A percentile compares a stretch with the other conserved stretches of the same genome.
phyloP scores from a whole-genome alignment of 2,888 invertebrate genomes.

The Sthenelais limicola region DNA sequence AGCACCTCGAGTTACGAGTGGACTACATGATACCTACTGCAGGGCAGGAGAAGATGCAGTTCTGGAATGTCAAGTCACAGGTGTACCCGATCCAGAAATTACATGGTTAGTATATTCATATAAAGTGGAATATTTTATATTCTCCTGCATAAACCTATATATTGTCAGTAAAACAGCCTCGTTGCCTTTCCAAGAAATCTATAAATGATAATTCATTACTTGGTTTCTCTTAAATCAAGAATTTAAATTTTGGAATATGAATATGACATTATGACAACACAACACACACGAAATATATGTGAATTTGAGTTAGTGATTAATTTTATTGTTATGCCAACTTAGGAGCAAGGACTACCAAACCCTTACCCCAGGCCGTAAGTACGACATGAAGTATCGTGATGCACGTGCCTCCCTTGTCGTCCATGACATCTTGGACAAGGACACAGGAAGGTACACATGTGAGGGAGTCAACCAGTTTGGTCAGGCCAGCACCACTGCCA shows the following conservation, averaged over 20 bases:
- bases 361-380: conserved; percentile 57
- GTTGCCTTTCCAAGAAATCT: not conserved
- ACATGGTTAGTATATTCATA: conserved; percentile 59
- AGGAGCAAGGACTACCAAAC: conserved; percentile 52
- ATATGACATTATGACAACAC: too few species aligned
- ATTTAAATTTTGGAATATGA: not conserved
- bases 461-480: conserved; percentile 56
- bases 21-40: conserved; percentile 64
- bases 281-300: too few species aligned
- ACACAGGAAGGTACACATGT: conserved; percentile 55
- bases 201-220: not conserved
- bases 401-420: conserved; percentile 76
- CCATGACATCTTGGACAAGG: conserved; percentile 63
- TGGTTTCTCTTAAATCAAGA: not conserved
- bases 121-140: not conserved
- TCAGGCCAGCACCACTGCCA: conserved; percentile 49
- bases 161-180: not conserved
- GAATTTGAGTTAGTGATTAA: not conserved
- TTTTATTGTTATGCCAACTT: not conserved
- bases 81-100: conserved; percentile 66
- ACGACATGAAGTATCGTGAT: conserved; percentile 56
- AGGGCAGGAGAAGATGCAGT: conserved; percentile 61
- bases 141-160: not conserved
- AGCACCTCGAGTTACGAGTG: conserved; percentile 56
- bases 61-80: conserved; percentile 67